Evolutionary conservation across 2,113 vertebrate species (phyloP).

Genomic region (Tetraodon nigroviridis): DNA sequence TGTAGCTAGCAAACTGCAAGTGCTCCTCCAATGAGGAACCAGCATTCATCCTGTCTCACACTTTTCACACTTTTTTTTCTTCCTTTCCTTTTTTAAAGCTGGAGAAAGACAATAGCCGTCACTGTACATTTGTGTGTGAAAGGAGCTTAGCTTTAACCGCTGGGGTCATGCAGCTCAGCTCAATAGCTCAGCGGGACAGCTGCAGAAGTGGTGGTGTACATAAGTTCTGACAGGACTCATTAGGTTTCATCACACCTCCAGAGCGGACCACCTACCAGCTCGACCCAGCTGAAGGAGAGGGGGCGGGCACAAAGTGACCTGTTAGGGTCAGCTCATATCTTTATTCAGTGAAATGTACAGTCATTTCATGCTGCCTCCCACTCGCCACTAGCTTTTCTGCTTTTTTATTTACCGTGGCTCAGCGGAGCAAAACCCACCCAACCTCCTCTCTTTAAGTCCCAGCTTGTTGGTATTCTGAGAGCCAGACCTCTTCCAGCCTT

Average conservation of each 20-base stretch:
- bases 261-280: conserved; percentile 8
- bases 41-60: not conserved
- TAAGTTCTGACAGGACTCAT: conserved; percentile 37
- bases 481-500: conserved; percentile 45
- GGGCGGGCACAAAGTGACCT: conserved; percentile 29
- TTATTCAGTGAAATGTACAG: conserved; percentile 17
- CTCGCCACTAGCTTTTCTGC: conserved; percentile 36
- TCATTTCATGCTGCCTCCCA: conserved; percentile 18
- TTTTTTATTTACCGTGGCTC: conserved; percentile 56
- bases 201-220: conserved; percentile 32
- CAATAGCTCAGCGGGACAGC: conserved; percentile 51
- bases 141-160: conserved; percentile 39
- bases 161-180: conserved; percentile 21
- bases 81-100: conserved; percentile 34
- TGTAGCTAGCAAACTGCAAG: not conserved
- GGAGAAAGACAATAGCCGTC: conserved; percentile 11
- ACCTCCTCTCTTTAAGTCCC: not conserved
- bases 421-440: conserved; percentile 8
- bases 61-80: conserved; percentile 40
- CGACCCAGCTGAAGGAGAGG: conserved; percentile 14
- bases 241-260: conserved; percentile 38
- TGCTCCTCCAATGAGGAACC: not conserved
- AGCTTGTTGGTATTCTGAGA: not conserved
- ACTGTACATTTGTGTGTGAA: conserved; percentile 53
- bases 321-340: conserved; percentile 24